A percentile compares a stretch with the other conserved stretches of the same genome.
phyloP scores from a whole-genome alignment of 1,140 invertebrate species.

The Elymnias hypermnestra region DNA sequence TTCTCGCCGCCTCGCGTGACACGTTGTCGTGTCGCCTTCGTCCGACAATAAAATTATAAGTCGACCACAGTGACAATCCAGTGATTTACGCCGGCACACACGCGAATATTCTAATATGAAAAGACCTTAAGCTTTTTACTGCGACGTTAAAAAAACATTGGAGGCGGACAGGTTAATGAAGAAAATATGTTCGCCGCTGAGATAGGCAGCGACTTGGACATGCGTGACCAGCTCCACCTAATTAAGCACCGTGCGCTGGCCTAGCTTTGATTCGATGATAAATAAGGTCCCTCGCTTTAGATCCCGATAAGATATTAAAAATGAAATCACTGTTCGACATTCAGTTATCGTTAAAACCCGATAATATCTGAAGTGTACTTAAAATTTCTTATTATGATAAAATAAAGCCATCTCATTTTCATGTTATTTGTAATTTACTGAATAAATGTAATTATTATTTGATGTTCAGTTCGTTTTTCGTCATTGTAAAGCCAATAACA shows the following conservation, averaged over 20 bases:
- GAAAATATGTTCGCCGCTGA: constrained; percentile 55
- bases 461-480: too few relatives aligned
- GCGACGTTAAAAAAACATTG: constrained; percentile 39
- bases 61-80: constrained; percentile 72
- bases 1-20: constrained; percentile 53
- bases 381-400: too few relatives aligned
- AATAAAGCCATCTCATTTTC: too few relatives aligned
- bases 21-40: constrained; percentile 58
- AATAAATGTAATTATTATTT: too few relatives aligned
- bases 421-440: too few relatives aligned
- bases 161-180: constrained; percentile 68
- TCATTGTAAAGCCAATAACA: too few relatives aligned
- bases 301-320: constrained; percentile 33
- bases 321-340: constrained; percentile 24
- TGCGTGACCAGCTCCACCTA: constrained; percentile 44
- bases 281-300: constrained; percentile 23
- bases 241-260: constrained; percentile 40
- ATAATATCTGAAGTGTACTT: constrained; percentile 15
- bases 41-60: constrained; percentile 74
- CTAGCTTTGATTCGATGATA: constrained; percentile 39
- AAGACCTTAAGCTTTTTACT: constrained; percentile 56
- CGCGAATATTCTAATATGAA: constrained; percentile 71
- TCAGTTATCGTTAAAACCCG: constrained; percentile 16
- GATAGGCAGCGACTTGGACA: constrained; percentile 39
- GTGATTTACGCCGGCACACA: constrained; percentile 70